These are phyloP conservation scores for Caranx ignobilis DNA, from an alignment of 2,113 vertebrate species.

Conservation along the genomic window DNA sequence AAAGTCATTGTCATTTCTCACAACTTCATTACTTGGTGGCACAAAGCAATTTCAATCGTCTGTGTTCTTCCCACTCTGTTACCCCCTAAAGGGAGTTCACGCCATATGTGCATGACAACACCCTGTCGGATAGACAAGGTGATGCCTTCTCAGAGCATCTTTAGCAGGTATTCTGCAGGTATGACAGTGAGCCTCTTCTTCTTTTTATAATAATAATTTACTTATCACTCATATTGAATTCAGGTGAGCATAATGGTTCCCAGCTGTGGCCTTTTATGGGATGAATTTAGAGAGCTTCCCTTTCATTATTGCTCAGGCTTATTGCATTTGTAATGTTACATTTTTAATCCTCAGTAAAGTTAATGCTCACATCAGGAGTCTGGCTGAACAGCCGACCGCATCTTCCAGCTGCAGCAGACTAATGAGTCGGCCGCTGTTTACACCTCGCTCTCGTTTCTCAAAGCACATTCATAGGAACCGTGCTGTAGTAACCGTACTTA, in stretches of 20 bases:
- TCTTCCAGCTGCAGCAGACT: conserved; percentile 24
- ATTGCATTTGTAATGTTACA: conserved; percentile 36
- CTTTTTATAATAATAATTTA: conserved; percentile 33
- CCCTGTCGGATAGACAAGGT: conserved; percentile 66
- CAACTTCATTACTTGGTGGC: conserved; percentile 79
- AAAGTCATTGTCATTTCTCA: conserved; percentile 81
- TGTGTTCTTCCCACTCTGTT: conserved; percentile 62
- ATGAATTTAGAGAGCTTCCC: conserved; percentile 33
- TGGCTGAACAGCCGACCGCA: conserved; percentile 23
- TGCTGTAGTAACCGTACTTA: neutral
- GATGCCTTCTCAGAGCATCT: conserved; percentile 41
- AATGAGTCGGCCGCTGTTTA: conserved; percentile 29
- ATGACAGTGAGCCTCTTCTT: conserved; percentile 17
- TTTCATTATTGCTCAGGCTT: conserved; percentile 27
- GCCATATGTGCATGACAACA: conserved; percentile 77
- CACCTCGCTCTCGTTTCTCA: neutral
- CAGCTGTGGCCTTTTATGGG: conserved; percentile 32
- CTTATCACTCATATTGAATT: conserved; percentile 13
- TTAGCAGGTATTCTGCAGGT: conserved; percentile 33
- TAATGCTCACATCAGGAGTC: conserved; percentile 42
- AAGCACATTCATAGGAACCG: neutral
- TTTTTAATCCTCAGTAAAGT: conserved; percentile 52
- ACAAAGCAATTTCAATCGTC: conserved; percentile 78
- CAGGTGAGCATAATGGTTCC: conserved; percentile 21
- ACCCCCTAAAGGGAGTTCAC: conserved; percentile 75